A percentile compares a stretch with the other conserved stretches of the same genome.
These are phyloP conservation scores for Orthosia cruda DNA, from an alignment of 2,888 invertebrate genomes.

Conservation along the genomic window DNA sequence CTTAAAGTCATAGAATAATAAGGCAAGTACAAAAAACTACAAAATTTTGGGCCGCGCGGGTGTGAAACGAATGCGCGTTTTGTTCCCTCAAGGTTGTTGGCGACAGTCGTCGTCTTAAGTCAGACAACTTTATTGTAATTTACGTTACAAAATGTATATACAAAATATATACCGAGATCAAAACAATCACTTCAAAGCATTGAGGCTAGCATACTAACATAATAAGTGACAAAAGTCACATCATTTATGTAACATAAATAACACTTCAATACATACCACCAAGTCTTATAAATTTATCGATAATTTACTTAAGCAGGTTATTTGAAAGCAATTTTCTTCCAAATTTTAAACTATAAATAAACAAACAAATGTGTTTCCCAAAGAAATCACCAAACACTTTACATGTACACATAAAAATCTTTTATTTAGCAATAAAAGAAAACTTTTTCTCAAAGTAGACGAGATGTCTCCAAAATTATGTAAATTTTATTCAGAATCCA, in stretches of 20 bases:
- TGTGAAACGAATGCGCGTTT: too few species aligned
- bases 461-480: conserved; percentile 38
- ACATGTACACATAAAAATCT: conserved; percentile 44
- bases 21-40: too few species aligned
- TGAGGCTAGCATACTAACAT: conserved; percentile 14
- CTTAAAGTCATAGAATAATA: too few species aligned
- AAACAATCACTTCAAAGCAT: conserved; percentile 25
- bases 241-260: conserved; percentile 1
- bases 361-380: conserved; percentile 37
- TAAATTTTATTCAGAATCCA: conserved; percentile 55
- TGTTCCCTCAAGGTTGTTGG: too few species aligned
- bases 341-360: conserved; percentile 36
- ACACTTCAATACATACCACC: neutral
- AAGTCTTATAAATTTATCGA: conserved; percentile 4
- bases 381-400: conserved; percentile 19
- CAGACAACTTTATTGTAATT: neutral
- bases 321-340: conserved; percentile 25
- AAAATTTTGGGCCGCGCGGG: too few species aligned
- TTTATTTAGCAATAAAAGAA: conserved; percentile 55
- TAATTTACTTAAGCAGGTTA: conserved; percentile 30
- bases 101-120: too few species aligned
- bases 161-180: neutral
- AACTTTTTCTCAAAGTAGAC: conserved; percentile 22
- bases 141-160: neutral
- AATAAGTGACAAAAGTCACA: conserved; percentile 21